These are phyloP conservation scores for Pelecanus crispus DNA, from an alignment of 2,113 vertebrate species.

Conservation along the genomic window DNA sequence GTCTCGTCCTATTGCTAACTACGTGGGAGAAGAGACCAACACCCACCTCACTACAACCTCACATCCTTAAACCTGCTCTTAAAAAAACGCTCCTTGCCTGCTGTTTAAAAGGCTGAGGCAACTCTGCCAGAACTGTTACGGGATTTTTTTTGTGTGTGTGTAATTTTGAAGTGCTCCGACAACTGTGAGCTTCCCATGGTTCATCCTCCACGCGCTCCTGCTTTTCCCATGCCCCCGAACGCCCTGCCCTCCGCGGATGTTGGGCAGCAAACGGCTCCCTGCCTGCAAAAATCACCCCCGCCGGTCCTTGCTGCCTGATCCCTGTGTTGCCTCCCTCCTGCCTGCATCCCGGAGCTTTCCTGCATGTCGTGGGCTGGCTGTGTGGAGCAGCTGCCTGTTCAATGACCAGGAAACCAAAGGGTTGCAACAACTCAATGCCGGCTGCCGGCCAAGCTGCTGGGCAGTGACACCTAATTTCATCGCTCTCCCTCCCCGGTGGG, in stretches of 20 bases:
- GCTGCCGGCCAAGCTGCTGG: background rate
- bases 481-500: background rate
- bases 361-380: background rate
- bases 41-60: too few species aligned
- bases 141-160: background rate
- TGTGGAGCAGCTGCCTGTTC: background rate
- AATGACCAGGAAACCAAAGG: accelerated
- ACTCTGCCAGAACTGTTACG: background rate
- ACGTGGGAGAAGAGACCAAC: too few species aligned
- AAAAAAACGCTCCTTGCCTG: background rate
- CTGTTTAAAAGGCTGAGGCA: background rate
- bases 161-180: background rate
- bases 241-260: accelerated
- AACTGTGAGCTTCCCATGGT: background rate
- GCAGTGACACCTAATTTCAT: background rate
- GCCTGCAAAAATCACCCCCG: background rate
- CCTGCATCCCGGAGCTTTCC: background rate
- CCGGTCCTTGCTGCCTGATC: background rate
- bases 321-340: background rate
- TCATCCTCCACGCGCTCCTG: accelerated
- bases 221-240: accelerated
- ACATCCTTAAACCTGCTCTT: background rate
- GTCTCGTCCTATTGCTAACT: too few species aligned
- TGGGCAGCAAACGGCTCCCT: background rate
- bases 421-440: background rate